These are phyloP conservation scores for Melangyna quadrimaculata DNA, from an alignment of 2,888 invertebrate species.

Conservation along the genomic window DNA sequence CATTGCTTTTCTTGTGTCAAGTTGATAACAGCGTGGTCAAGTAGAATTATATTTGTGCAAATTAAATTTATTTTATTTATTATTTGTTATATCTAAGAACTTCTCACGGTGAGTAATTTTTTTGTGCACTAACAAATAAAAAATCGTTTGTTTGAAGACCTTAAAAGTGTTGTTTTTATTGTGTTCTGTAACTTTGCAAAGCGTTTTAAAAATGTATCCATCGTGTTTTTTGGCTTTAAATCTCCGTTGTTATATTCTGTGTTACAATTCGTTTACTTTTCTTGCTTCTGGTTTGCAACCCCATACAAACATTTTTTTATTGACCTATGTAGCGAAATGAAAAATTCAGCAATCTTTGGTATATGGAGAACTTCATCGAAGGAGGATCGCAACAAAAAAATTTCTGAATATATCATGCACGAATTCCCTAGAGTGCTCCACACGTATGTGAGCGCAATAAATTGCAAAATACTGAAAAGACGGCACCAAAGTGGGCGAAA, in stretches of 20 bases:
- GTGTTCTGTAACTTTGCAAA: no score
- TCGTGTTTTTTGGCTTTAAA: no score
- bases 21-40: no score
- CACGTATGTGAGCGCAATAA: slow-evolving; percentile 1
- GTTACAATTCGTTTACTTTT: not conserved
- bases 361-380: not conserved
- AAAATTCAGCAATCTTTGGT: no score
- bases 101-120: not conserved
- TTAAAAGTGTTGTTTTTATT: not conserved
- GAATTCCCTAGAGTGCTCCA: not conserved
- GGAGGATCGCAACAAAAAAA: not conserved
- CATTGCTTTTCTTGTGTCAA: not conserved
- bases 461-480: not conserved
- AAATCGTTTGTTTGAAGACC: not conserved
- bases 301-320: no score
- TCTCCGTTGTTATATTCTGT: not conserved
- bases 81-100: no score
- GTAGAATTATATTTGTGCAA: no score
- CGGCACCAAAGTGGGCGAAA: slow-evolving; percentile 2
- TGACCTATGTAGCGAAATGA: no score
- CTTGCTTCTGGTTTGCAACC: no score
- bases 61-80: not conserved
- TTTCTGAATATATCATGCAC: not conserved
- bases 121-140: not conserved
- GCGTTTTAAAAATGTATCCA: no score